Percentiles rank a stretch among this genome's conserved stretches.
Evolutionary conservation across 2,888 invertebrate species (phyloP).

Genomic region (Caenorhabditis panamensis): DNA sequence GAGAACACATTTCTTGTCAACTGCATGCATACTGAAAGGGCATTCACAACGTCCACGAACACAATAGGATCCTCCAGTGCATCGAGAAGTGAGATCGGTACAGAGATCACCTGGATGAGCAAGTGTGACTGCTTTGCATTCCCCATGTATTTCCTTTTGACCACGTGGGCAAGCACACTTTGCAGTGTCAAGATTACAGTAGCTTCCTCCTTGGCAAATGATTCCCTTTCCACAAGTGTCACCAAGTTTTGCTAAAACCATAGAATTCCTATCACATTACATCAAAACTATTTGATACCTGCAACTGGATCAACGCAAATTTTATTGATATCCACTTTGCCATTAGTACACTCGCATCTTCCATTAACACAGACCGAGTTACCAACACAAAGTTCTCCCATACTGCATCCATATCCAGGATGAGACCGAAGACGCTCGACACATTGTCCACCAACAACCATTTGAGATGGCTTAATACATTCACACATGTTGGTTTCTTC

Average conservation of each 20-base stretch:
- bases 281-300: too few species aligned
- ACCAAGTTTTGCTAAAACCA: conserved; percentile 57
- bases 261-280: too few species aligned
- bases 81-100: conserved; percentile 56
- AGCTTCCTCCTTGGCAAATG: conserved; percentile 74
- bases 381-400: conserved; percentile 73
- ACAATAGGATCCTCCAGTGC: conserved; percentile 68
- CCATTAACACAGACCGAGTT: conserved; percentile 70
- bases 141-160: conserved; percentile 55
- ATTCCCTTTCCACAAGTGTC: conserved; percentile 75
- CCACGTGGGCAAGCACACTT: conserved; percentile 70
- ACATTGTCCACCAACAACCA: conserved; percentile 71
- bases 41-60: conserved; percentile 68
- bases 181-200: conserved; percentile 68
- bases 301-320: conserved; percentile 65
- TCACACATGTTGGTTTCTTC: conserved; percentile 67
- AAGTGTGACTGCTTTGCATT: conserved; percentile 50
- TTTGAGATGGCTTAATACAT: conserved; percentile 70
- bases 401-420: conserved; percentile 77
- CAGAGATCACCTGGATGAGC: conserved; percentile 66
- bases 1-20: conserved; percentile 65
- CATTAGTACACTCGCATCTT: conserved; percentile 70
- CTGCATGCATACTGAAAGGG: conserved; percentile 59
- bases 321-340: conserved; percentile 67
- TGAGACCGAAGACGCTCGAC: conserved; percentile 74